Base-by-base conservation (phyloP, 2,113 vertebrate species). In the Brienomyrus brachyistius region DNA sequence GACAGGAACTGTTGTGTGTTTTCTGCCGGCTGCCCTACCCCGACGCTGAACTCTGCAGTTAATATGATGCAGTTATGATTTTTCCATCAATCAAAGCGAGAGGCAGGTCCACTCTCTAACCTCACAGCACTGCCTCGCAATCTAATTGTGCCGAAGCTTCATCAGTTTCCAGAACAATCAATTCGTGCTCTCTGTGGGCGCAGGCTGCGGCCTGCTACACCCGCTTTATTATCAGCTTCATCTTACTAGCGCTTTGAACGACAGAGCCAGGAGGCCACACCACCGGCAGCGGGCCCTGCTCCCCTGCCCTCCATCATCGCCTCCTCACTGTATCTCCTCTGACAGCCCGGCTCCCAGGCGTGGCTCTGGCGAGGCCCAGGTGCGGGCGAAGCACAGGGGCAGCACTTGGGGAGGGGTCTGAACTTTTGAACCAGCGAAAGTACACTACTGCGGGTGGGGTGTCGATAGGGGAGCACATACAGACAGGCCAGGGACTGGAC, bases 1-100 rank as follows among this genome's bases (percentile, higher is more conserved):
- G 97, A 97, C 97, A 97, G 97, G 95, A 96, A 96, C 96, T 94
- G 95, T 95, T 95, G 95, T 31, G 62, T 70, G 62, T 11, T 27
- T 13, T 97, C 97, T 97, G 95, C 97, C 96, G 96, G 96, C 96
- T 96, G 96, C 97, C 96, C 97, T 98, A 98, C 97, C 98, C 97
- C 95, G 94, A 93, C 95, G 96, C 96, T 99, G 98, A 99, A 99
- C 98, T 98, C 97, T 96, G 94, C 94, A 96, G 97, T 97, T 98
- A 98, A 98, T 98, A 98, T 96, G 96, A 97, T 96, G 96, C 95
- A 94, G 96, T 97, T 98, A 98, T 98, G 98, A 98, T 98, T 98
- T 98, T 97, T 95, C 97, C 97, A 99, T 99, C 97, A 97, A 97
- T 99, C 98, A 98, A 45, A 94, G 94, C 93, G 94, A 91, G 94